Percentiles rank a stretch among this genome's conserved stretches.
Evolutionary conservation across 2,113 vertebrate species (phyloP).

Genomic region (Varanus salvator): DNA sequence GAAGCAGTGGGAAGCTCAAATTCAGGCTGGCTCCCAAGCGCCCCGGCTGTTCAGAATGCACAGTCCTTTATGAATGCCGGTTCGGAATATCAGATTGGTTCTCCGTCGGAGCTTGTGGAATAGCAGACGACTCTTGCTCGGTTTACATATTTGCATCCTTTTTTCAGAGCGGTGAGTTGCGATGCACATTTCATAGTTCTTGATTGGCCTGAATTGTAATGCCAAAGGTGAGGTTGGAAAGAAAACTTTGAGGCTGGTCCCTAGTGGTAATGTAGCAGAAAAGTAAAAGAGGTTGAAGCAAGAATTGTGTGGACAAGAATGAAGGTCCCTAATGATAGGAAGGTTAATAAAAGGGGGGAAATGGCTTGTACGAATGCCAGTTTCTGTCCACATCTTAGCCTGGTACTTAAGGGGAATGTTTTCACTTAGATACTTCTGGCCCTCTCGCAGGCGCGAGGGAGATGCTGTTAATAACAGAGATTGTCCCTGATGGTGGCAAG

Average conservation of each 20-base stretch:
- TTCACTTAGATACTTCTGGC: constrained; percentile 65
- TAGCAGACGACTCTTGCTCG: constrained; percentile 24
- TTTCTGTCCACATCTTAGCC: constrained; percentile 46
- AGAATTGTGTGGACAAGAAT: constrained; percentile 61
- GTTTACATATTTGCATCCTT: constrained; percentile 14
- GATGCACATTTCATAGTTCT: not conserved
- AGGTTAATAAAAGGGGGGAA: constrained; percentile 65
- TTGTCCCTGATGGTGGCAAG: constrained; percentile 68
- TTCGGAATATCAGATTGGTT: constrained; percentile 45
- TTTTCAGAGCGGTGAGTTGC: constrained; percentile 50
- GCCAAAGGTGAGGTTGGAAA: constrained; percentile 25
- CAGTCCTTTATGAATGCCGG: constrained; percentile 31
- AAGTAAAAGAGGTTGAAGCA: constrained; percentile 58
- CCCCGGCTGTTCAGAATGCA: not conserved
- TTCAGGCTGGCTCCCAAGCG: not conserved
- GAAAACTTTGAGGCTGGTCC: constrained; percentile 42
- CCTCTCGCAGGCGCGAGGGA: constrained; percentile 64
- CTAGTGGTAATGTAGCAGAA: constrained; percentile 44
- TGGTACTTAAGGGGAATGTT: constrained; percentile 34
- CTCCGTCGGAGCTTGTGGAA: constrained; percentile 45
- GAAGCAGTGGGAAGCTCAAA: not conserved
- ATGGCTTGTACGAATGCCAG: constrained; percentile 42
- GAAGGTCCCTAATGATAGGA: constrained; percentile 47
- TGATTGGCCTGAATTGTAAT: constrained; percentile 26
- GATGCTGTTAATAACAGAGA: constrained; percentile 70